Evolutionary conservation across 1,140 invertebrate species (phyloP), one percentile per base, ranked within the genome.

Genomic region (Phymorhynchus buccinoides): DNA sequence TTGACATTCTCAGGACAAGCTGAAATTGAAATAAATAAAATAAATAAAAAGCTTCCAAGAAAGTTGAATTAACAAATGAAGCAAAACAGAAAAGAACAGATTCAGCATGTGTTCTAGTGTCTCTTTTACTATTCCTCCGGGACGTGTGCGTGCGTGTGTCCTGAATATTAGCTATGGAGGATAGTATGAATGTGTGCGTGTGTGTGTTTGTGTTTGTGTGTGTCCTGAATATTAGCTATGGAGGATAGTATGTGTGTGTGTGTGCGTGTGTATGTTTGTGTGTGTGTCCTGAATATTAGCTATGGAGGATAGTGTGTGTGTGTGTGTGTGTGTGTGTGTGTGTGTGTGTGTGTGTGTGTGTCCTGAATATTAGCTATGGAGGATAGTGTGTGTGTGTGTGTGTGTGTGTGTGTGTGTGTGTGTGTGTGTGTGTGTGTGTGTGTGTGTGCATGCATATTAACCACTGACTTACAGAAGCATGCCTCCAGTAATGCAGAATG

Each of bases 401-500:
- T 37, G 75, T n/a, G 68, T 42, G 41, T 3, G 42, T 84, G 68
- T 1, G 3, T 73, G 68, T 3, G 3, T 14, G 68, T 3, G n/a
- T 73, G 68, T n/a, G 3, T 73, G 35, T n/a, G 12, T 73, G n/a
- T n/a, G 12, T 14, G 68, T 73, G 68, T 3, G 68, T 73, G 4
- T 73, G 68, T 73, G 2, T 73, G 44, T 48, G 44, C 44, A 18
- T 48, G 44, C 6, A 48, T 18, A 22, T 30, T 73, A 37, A 73
- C 16, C 12, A 73, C 14, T 30, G 71, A 92, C 96, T 96, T 94
- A 99, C 97, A 90, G 97, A 97, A 80, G 97, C 97, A 94, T 99
- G 98, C 91, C 98, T 95, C 98, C 98, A 99, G 91, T 98, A 99
- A 88, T 96, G 95, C 87, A 99, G 96, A 87, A 99, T 96, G 86